A percentile compares a stretch with the other conserved stretches of the same genome.
These are phyloP conservation scores for Notodonta dromedarius DNA, from an alignment of 2,888 invertebrate species.

Conservation along the genomic window DNA sequence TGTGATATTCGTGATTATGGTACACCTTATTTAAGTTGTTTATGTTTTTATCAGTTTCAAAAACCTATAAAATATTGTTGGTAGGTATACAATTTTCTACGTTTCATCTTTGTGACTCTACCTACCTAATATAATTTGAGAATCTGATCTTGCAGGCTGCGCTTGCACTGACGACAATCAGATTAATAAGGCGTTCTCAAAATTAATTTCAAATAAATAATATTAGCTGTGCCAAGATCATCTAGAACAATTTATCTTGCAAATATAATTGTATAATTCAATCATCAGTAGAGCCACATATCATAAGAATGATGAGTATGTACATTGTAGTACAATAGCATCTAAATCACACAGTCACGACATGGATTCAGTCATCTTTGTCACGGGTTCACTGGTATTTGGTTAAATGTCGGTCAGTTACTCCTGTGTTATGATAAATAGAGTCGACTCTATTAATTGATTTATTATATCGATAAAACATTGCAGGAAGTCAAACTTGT, in stretches of 20 bases:
- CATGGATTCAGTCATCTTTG: constrained; percentile 1
- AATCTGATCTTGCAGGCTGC: too few species aligned
- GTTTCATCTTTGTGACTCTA: too few species aligned
- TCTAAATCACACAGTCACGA: constrained; percentile 7
- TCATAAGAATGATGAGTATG: not conserved
- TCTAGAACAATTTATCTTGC: not conserved
- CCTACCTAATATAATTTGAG: too few species aligned
- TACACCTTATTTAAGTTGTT: constrained; percentile 2
- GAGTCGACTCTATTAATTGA: not conserved
- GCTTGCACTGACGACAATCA: too few species aligned
- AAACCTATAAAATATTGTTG: not conserved
- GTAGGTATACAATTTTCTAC: too few species aligned
- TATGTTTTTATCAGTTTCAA: not conserved
- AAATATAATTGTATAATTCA: not conserved
- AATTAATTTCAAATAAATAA: too few species aligned
- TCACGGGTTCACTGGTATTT: constrained; percentile 3
- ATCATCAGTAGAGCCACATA: not conserved
- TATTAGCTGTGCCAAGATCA: too few species aligned
- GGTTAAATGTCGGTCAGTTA: constrained; percentile 6
- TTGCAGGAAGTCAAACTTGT: too few species aligned
- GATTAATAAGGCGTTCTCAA: too few species aligned
- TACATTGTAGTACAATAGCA: not conserved
- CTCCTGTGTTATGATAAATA: not conserved
- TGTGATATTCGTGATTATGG: constrained; percentile 11
- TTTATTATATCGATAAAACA: too few species aligned